Base-by-base conservation (phyloP, 2,888 invertebrate genomes). In the Spilosoma lubricipeda region DNA sequence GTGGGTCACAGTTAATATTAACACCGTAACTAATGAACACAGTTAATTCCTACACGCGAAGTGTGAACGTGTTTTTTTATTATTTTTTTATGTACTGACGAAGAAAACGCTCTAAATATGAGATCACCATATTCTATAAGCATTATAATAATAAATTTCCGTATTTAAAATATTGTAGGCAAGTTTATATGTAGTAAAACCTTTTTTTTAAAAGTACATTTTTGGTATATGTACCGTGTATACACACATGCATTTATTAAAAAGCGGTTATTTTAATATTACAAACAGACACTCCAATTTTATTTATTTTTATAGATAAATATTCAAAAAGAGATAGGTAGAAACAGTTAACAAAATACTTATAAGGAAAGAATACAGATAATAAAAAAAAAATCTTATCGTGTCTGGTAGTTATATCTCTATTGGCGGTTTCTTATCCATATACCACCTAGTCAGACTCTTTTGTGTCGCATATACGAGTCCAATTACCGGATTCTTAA, bases 21-120 rank as follows among this genome's bases (percentile, higher is more conserved):
- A 75, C 79, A 75, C 77, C 78, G 68, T 82, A 77, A 82, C 80
- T 77, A 78, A 76, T 67, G 42, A 68, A 48, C 33, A 80, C 78
- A 78, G 81, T 80, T 80, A 77, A 66, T 63, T 63, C 30, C 30
- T 73, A 67, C 70, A 72, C 59, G 33, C 27, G 56, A 64, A 69
- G 48, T 39, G 33, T 63, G 20, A 72, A 36, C 52, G 56, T 48
- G 13, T 30, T 42, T 73, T n/a, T 56, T 72, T 71, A 65, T 30
- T 45, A 30, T 30, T 45, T 7, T 67, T 7, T 67, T 11, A 4
- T 23, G n/a, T 30, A 59, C n/a, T 30, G 11, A 39, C 18, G 30
- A 45, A 48, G 20, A 30, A 30, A 20, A 30, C 5, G 15, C 30
- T 30, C 27, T 59, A n/a, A 30, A 63, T 30, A 30, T 15, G 18